phyloP scores from a whole-genome alignment of 92 coral and sea anemone genomes.

The Phenganax subtilis region DNA sequence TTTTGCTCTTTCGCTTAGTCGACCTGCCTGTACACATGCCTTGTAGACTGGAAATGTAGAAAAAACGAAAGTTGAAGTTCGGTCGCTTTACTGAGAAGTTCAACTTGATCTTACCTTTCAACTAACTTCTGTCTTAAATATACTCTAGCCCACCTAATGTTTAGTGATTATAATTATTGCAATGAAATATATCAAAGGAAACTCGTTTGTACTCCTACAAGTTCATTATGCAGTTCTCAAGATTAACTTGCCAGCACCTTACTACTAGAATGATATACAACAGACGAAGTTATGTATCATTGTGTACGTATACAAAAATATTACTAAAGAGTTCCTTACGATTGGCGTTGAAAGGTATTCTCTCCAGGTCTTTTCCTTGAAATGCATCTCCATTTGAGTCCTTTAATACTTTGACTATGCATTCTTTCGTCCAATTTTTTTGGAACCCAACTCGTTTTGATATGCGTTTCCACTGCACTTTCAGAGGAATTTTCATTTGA shows the following conservation, averaged over 20 bases:
- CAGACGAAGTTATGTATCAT: too few species aligned
- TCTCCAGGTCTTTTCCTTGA: slow-evolving; percentile 14
- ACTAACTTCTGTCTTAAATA: too few species aligned
- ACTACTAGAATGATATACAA: too few species aligned
- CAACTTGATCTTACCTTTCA: too few species aligned
- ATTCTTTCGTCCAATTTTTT: slow-evolving; percentile 38
- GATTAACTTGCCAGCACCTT: too few species aligned
- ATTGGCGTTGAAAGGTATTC: slow-evolving; percentile 33
- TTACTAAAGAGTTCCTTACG: slow-evolving; percentile 10
- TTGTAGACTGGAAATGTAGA: slow-evolving; percentile 54
- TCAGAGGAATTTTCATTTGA: not conserved
- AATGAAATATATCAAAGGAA: too few species aligned
- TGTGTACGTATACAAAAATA: not conserved
- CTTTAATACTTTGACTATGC: slow-evolving; percentile 21
- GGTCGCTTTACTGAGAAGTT: not conserved
- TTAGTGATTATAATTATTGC: too few species aligned
- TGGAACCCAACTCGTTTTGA: slow-evolving; percentile 22
- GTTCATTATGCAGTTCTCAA: too few species aligned
- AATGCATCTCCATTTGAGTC: slow-evolving; percentile 27
- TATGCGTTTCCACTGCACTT: slow-evolving; percentile 20
- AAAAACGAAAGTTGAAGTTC: not conserved
- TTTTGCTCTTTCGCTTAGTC: slow-evolving; percentile 60
- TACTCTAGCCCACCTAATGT: too few species aligned
- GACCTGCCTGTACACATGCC: slow-evolving; percentile 56
- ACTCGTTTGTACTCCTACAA: too few species aligned